Conservation (phyloP, 2,888 invertebrate species). For the Tenthredo distinguenda region DNA sequence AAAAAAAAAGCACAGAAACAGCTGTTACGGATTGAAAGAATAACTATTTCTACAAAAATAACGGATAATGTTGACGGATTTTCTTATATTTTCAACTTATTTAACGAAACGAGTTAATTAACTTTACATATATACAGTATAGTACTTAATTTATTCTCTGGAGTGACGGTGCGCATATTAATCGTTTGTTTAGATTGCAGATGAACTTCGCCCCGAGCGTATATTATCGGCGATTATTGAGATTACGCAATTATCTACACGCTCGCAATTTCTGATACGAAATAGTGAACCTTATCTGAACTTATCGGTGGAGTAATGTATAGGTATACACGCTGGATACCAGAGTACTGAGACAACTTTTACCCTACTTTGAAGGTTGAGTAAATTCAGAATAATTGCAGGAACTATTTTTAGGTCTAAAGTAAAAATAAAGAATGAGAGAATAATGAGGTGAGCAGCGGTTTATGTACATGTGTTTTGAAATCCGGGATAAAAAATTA, state of each 20-base stretch:
- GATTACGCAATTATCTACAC: not conserved
- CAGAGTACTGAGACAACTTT: not conserved
- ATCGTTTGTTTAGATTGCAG: not conserved
- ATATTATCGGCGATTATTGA: not conserved
- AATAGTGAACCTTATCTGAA: not conserved
- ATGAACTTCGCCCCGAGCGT: not conserved
- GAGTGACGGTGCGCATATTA: not conserved
- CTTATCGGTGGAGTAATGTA: not conserved
- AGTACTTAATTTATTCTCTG: not conserved
- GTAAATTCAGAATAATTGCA: not conserved
- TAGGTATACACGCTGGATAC: not conserved
- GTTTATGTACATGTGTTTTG: not conserved
- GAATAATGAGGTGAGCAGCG: not conserved
- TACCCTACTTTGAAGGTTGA: not conserved
- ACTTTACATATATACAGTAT: no score
- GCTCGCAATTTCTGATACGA: not conserved
- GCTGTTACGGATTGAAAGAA: not conserved
- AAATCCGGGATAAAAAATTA: not conserved
- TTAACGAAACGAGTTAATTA: not conserved
- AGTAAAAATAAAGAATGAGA: not conserved
- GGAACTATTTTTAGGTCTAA: not conserved
- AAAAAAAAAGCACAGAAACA: not conserved
- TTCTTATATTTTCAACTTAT: not conserved
- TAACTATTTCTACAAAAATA: not conserved
- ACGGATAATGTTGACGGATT: not conserved